Base-by-base conservation (phyloP, 2,888 invertebrate species). In the Blera fallax region DNA sequence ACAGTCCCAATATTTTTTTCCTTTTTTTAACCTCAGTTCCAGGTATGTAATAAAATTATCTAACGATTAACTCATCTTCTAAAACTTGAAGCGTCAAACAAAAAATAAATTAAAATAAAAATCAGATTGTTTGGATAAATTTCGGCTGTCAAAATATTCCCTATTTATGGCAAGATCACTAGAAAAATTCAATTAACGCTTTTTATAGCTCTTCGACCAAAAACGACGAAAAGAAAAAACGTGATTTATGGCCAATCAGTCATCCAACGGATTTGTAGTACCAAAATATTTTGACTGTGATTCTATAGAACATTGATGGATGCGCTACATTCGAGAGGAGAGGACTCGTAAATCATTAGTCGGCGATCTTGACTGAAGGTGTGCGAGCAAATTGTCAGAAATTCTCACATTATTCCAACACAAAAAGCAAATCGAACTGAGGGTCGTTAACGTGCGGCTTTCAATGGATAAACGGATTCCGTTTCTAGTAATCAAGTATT, bases 161-260 rank as follows among this genome's bases (percentile, higher is more conserved):
- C 32, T 64, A 64, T 54, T 60, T 37, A 50, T 27, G 72, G 27
- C 24, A 50, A 50, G 58, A 60, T 50, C 72, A n/a, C 48, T 24
- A 21, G 29, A 64, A 54, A 64, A 64, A 74, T 48, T 76, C 76
- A 76, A 76, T 76, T 76, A 76, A 76, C 56, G 45, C 73, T 62
- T 54, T 50, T 21, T 45, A 18, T 8, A 16, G 3, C 32, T 29
- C 18, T 18, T 48, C 18, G 3, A 45, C 37, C 21, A 27, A 34
- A 60, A 58, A 29, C 37, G 45, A 4, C 14, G 7, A 1, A 5
- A 60, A n/a, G n/a, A n/a, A n/a, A n/a, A n/a, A n/a, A n/a, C n/a
- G n/a, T n/a, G 60, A 83, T 78, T 83, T 72, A 83, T 72, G 77
- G 34, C 52, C 82, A 72, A 83, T 83, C 82, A 72, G 58, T 78